phyloP scores from a whole-genome alignment of 2,113 vertebrate species.

The Prunella fulvescens region DNA sequence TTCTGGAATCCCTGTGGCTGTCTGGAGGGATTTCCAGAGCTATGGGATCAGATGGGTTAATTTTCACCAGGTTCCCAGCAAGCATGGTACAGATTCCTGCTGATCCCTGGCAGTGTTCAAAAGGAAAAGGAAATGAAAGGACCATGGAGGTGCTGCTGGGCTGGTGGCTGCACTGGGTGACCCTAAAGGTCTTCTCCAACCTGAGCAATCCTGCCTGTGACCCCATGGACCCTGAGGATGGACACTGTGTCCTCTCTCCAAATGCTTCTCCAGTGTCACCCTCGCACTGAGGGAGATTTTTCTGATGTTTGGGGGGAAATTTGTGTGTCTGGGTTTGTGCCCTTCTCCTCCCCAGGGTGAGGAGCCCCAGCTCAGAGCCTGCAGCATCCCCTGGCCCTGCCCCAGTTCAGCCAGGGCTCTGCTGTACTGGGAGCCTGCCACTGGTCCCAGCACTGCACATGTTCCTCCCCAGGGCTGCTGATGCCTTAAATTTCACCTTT shows the following conservation, averaged over 20 bases:
- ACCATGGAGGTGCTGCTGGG: background rate
- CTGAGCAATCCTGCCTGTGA: background rate
- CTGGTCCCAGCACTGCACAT: background rate
- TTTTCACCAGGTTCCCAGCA: background rate
- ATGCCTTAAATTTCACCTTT: too few species aligned
- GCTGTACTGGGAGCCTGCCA: background rate
- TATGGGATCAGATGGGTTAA: background rate
- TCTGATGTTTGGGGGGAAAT: background rate
- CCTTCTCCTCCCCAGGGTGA: background rate
- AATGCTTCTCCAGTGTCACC: background rate
- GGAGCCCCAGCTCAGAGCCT: background rate
- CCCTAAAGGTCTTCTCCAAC: background rate
- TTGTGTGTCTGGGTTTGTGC: background rate
- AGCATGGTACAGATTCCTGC: too few species aligned
- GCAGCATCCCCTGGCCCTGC: background rate
- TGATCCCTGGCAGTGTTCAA: background rate
- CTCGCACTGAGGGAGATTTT: background rate
- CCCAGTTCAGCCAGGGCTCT: fast-evolving
- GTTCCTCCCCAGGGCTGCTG: background rate
- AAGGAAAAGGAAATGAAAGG: too few species aligned
- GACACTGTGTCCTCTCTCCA: background rate
- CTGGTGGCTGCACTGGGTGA: background rate
- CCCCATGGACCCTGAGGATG: background rate
- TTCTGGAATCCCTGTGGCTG: background rate
- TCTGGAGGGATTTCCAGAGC: background rate